phyloP scores from a whole-genome alignment of 2,113 vertebrate genomes.

The Lepus europaeus region DNA sequence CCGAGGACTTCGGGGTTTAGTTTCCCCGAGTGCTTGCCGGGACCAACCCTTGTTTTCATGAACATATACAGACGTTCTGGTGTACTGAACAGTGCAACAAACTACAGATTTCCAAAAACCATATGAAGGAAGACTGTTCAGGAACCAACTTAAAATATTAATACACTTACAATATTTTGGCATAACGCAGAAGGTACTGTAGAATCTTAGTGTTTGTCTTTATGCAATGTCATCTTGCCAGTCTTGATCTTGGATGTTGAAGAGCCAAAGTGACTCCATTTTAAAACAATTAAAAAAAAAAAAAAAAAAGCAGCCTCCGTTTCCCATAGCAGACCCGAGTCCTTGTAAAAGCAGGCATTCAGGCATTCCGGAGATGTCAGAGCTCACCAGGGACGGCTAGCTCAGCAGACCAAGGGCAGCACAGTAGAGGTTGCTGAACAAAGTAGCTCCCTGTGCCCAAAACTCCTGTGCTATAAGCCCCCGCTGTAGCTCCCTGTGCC shows the following conservation, averaged over 20 bases:
- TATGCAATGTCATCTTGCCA: background rate
- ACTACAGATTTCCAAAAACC: background rate
- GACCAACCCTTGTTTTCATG: background rate
- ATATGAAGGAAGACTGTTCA: background rate
- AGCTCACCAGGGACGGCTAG: no score
- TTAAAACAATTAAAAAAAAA: no score
- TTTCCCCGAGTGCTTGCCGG: background rate
- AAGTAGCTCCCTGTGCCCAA: no score
- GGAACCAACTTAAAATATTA: background rate
- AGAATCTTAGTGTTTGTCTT: background rate
- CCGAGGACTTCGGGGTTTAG: slow-evolving; percentile 34
- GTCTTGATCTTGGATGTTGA: background rate
- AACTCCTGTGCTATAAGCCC: no score
- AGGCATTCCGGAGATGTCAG: no score
- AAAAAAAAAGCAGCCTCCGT: no score
- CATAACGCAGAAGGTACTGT: background rate
- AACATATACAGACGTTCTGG: background rate
- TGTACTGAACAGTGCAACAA: background rate
- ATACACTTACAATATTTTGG: background rate
- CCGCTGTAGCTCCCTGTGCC: no score
- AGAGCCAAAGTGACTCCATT: background rate
- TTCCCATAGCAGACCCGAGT: no score
- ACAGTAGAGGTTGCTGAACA: no score
- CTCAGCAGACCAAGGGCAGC: no score
- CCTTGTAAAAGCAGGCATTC: no score